These are phyloP conservation scores for Sinopyrophorus schimmeli DNA, from an alignment of 2,888 invertebrate genomes.

Conservation along the genomic window DNA sequence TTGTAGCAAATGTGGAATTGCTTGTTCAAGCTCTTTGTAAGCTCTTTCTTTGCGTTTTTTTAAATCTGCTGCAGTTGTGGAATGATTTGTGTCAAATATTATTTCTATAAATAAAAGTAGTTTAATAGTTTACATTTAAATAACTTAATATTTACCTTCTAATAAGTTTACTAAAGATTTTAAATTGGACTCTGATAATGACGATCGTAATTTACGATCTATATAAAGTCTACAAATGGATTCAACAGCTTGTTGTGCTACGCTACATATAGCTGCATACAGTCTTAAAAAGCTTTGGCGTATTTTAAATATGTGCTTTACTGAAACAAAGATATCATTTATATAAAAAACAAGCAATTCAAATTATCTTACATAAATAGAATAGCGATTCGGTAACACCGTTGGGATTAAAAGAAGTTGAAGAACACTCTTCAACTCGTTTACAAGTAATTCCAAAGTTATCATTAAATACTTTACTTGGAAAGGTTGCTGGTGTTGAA, in stretches of 20 bases:
- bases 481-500: conserved; percentile 48
- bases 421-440: conserved; percentile 42
- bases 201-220: conserved; percentile 51
- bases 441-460: conserved; percentile 52
- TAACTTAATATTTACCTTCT: conserved; percentile 56
- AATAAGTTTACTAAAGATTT: conserved; percentile 63
- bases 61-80: conserved; percentile 48
- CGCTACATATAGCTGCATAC: conserved; percentile 57
- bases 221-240: conserved; percentile 51
- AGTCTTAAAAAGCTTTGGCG: conserved; percentile 56
- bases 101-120: conserved; percentile 44
- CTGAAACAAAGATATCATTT: conserved; percentile 50
- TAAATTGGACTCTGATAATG: conserved; percentile 60
- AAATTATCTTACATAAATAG: conserved; percentile 54
- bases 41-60: conserved; percentile 53
- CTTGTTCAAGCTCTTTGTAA: conserved; percentile 50
- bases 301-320: conserved; percentile 60
- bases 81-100: conserved; percentile 48
- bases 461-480: conserved; percentile 52
- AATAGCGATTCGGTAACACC: conserved; percentile 54
- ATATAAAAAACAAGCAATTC: conserved; percentile 11
- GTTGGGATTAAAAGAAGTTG: conserved; percentile 45
- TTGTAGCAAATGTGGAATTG: conserved; percentile 49
- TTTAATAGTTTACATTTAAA: neutral
- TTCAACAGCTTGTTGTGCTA: conserved; percentile 57